Percentiles rank a stretch among this genome's conserved stretches.
phyloP scores from a whole-genome alignment of 2,888 invertebrate species.

The Spialia ferax region DNA sequence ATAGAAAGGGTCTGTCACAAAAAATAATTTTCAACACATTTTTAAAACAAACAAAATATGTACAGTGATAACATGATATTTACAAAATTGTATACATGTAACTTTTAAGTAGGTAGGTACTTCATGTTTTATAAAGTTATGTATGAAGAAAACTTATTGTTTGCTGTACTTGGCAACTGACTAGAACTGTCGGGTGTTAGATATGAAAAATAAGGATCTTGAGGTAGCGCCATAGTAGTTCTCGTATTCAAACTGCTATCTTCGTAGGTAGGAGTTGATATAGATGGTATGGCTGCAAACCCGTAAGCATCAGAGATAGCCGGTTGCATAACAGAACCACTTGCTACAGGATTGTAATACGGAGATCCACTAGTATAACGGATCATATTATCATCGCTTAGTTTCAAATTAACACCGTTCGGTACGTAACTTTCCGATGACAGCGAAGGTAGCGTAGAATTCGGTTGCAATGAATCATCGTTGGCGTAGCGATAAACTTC shows the following conservation, averaged over 20 bases:
- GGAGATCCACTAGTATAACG: slow-evolving; percentile 64
- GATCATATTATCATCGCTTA: slow-evolving; percentile 68
- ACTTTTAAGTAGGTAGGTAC: no score
- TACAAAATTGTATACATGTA: background rate
- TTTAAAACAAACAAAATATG: background rate
- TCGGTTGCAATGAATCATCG: slow-evolving; percentile 79
- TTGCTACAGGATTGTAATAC: slow-evolving; percentile 69
- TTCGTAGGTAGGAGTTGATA: slow-evolving; percentile 70
- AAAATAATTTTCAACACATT: no score
- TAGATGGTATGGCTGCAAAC: slow-evolving; percentile 59
- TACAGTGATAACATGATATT: background rate
- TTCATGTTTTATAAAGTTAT: slow-evolving; percentile 74
- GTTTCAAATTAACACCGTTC: slow-evolving; percentile 73
- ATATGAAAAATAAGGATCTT: slow-evolving; percentile 75
- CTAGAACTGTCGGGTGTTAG: slow-evolving; percentile 62
- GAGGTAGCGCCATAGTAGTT: slow-evolving; percentile 59
- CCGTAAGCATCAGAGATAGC: slow-evolving; percentile 67
- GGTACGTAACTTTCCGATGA: slow-evolving; percentile 76
- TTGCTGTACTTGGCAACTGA: slow-evolving; percentile 60
- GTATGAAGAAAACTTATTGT: slow-evolving; percentile 73
- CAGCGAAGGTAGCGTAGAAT: slow-evolving; percentile 67
- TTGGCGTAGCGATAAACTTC: slow-evolving; percentile 77
- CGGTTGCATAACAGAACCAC: slow-evolving; percentile 66
- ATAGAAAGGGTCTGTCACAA: no score
- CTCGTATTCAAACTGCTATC: slow-evolving; percentile 64